Conservation (phyloP, 2,888 invertebrate genomes). For the Drosophila meridiana region DNA sequence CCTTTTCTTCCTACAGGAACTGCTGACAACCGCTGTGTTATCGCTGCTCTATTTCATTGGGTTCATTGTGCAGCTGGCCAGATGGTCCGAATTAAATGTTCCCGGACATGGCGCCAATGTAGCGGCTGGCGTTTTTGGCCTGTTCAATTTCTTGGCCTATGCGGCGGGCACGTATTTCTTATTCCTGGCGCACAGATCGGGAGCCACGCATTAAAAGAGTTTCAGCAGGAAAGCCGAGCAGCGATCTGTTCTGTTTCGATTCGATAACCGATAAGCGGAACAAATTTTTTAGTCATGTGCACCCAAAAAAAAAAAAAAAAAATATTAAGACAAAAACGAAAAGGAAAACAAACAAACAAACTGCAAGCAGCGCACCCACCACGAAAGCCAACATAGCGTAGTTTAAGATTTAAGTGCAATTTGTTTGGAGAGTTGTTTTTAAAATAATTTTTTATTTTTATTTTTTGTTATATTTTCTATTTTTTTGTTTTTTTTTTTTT, state of each 20-base stretch:
- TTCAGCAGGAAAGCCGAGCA: constrained; percentile 15
- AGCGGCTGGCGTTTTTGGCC: constrained; percentile 93
- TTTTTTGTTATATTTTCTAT: constrained; percentile 6
- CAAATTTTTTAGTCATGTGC: constrained; percentile 42
- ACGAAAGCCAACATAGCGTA: constrained; percentile 43
- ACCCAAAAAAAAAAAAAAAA: constrained; percentile 10
- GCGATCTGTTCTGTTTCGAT: constrained; percentile 23
- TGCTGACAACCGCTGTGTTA: constrained; percentile 90
- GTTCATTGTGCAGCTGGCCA: constrained; percentile 91
- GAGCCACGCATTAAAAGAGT: constrained; percentile 74
- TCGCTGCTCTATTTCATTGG: constrained; percentile 91
- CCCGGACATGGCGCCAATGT: constrained; percentile 87
- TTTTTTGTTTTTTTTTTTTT: constrained; percentile 36
- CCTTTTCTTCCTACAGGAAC: constrained; percentile 88
- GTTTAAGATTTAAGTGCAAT: constrained; percentile 48
- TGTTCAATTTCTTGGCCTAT: constrained; percentile 93
- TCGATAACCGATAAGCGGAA: constrained; percentile 18
- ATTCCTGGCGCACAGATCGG: constrained; percentile 90
- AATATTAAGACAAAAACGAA: neutral
- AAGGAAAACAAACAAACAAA: neutral
- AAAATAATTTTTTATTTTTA: neutral
- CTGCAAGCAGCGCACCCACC: constrained; percentile 37
- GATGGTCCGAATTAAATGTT: constrained; percentile 85
- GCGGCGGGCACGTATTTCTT: constrained; percentile 91
- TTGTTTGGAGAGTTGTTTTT: constrained; percentile 36